Conservation (phyloP, 2,888 invertebrate genomes). For the Dryadula phaetusa region DNA sequence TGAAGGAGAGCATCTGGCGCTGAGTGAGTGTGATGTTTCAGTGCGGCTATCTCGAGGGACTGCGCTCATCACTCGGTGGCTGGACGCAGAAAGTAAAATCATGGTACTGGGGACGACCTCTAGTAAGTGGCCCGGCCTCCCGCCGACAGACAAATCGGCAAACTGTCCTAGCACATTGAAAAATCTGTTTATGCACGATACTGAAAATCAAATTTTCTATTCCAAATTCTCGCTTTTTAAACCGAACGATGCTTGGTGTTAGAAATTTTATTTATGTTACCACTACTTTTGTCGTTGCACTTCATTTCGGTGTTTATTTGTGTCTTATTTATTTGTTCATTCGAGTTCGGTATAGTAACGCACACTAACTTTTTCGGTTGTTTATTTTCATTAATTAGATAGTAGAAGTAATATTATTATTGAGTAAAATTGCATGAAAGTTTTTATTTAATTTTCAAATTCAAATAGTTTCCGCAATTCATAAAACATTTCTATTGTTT, state of each 20-base stretch:
- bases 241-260: conserved; percentile 78
- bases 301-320: conserved; percentile 72
- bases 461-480: conserved; percentile 38
- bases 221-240: conserved; percentile 77
- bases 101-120: conserved; percentile 98
- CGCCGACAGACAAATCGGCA: conserved; percentile 73
- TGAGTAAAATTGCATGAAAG: conserved; percentile 75
- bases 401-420: conserved; percentile 73
- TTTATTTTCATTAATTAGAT: conserved; percentile 62
- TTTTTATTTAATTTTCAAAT: conserved; percentile 54
- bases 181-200: conserved; percentile 80
- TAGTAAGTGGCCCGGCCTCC: conserved; percentile 90
- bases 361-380: conserved; percentile 60
- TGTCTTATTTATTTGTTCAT: conserved; percentile 56
- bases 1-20: conserved; percentile 66
- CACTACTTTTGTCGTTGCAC: conserved; percentile 79
- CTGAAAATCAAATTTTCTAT: conserved; percentile 57
- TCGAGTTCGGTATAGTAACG: conserved; percentile 60
- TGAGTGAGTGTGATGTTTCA: conserved; percentile 87
- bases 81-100: conserved; percentile 98
- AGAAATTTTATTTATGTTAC: conserved; percentile 65
- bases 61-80: conserved; percentile 97
- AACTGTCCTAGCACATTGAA: conserved; percentile 81
- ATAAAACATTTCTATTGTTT: conserved; percentile 17
- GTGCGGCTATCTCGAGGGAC: conserved; percentile 96